Percentiles rank a stretch among this genome's conserved stretches.
Conservation (phyloP, 2,113 vertebrate species). For the Riparia riparia region DNA sequence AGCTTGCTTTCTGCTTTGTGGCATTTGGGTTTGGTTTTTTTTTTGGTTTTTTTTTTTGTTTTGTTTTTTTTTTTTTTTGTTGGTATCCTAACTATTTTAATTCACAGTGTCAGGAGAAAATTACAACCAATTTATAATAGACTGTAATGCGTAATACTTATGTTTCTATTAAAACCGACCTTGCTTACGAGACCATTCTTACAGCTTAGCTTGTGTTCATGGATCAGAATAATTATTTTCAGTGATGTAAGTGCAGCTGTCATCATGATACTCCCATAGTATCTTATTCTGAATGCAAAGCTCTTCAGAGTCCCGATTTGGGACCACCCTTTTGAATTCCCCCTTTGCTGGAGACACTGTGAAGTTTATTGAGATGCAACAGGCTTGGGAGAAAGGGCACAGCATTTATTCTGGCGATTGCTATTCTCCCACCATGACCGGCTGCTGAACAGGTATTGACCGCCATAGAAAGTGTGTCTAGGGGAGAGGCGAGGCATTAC, state of each 20-base stretch:
- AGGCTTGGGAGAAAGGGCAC: conserved; percentile 58
- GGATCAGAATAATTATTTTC: conserved; percentile 73
- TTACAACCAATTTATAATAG: conserved; percentile 82
- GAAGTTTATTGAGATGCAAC: conserved; percentile 68
- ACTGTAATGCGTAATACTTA: conserved; percentile 75
- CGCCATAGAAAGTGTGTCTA: background rate
- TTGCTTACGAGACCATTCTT: conserved; percentile 71
- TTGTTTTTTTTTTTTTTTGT: conserved; percentile 33
- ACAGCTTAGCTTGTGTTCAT: conserved; percentile 54
- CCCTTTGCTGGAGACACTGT: conserved; percentile 13
- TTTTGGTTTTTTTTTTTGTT: conserved; percentile 56
- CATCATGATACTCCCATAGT: conserved; percentile 55
- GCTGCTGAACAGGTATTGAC: conserved; percentile 61
- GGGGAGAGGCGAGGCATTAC: background rate
- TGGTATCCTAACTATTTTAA: conserved; percentile 83
- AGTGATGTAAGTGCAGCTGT: conserved; percentile 70
- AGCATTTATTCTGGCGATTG: conserved; percentile 42
- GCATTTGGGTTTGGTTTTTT: conserved; percentile 66
- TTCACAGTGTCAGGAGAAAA: conserved; percentile 83
- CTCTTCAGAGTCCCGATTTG: conserved; percentile 37
- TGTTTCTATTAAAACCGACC: conserved; percentile 76
- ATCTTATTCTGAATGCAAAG: conserved; percentile 61
- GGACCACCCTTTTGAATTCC: conserved; percentile 57
- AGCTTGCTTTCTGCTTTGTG: conserved; percentile 84
- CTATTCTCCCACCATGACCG: conserved; percentile 17